Evolutionary conservation across 2,113 vertebrate species (phyloP), one percentile per base, ranked within the genome.

Genomic region (Catharus bicknelli): DNA sequence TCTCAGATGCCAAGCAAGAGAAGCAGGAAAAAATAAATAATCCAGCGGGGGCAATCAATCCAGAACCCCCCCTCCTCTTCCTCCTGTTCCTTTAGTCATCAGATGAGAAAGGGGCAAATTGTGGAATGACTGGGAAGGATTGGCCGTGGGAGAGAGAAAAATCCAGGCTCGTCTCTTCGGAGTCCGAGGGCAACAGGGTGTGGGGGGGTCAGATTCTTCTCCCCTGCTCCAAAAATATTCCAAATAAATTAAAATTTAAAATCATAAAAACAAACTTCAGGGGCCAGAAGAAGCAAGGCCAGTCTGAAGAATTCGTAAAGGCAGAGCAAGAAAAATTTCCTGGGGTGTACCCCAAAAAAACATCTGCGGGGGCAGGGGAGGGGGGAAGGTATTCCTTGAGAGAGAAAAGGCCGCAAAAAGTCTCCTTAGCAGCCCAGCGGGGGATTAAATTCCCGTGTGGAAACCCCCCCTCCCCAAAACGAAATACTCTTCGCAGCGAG

Each of bases 11-110:
- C 95, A 74, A 95, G 86, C 69, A 45, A 87, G 90, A 94, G 85
- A 83, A 94, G 85, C 75, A 77, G 77, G 81, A 90, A 90, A 92
- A 92, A 94, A 90, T 93, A 95, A 90, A 95, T 95, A 95, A 94
- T 93, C 93, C 94, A 59, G 70, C 55, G 79, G 83, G 82, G 92
- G 85, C 48, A 95, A 80, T 94, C 90, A 86, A 96, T 96, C 94
- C 95, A 95, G 91, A 92, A 87, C 75, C 84, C 91, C 93, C 94
- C 87, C 93, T 95, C 81, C 84, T 95, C 93, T 96, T 96, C 94
- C 95, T 96, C 81, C 87, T 55, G 93, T 82, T 92, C 72, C 93
- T 95, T 95, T 95, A 96, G 90, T 95, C 94, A 92, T 92, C 91
- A 82, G 95, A 87, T 29, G 93, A 89, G 93, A 92, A 93, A 96